Conservation (phyloP, 2,113 vertebrate genomes). For the Bostrychus sinensis region DNA sequence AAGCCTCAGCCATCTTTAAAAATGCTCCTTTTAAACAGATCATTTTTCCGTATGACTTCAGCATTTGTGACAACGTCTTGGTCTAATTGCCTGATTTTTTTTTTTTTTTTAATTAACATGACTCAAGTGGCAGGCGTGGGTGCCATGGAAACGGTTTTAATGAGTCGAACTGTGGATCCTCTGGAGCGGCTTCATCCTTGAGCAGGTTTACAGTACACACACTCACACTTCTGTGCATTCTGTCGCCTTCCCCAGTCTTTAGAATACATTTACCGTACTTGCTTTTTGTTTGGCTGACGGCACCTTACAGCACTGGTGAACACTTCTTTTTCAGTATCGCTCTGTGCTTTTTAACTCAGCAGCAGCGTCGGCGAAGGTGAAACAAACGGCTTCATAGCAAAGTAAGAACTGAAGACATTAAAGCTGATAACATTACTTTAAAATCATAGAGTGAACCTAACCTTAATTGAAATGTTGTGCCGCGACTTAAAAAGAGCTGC, state of each 20-base stretch:
- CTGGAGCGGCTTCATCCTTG: not conserved
- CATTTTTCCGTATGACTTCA: slow-evolving; percentile 7
- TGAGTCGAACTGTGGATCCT: slow-evolving; percentile 6
- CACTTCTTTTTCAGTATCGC: slow-evolving; percentile 39
- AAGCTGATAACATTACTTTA: no score
- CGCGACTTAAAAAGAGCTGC: no score
- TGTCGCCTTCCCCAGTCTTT: slow-evolving; percentile 12
- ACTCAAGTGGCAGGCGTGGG: slow-evolving; percentile 18
- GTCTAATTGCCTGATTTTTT: slow-evolving; percentile 30
- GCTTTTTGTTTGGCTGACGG: no score
- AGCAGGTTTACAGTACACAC: not conserved
- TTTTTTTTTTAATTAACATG: slow-evolving; percentile 36
- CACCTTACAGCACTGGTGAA: no score
- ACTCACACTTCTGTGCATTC: not conserved
- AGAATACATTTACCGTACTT: no score
- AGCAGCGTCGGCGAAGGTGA: slow-evolving; percentile 37
- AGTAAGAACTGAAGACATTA: no score
- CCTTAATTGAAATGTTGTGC: slow-evolving; percentile 3
- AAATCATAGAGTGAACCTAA: no score
- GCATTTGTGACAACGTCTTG: slow-evolving; percentile 25
- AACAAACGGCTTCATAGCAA: slow-evolving; percentile 29
- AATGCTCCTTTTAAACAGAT: slow-evolving; percentile 3
- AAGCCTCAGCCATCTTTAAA: no score
- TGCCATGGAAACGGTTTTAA: slow-evolving; percentile 33
- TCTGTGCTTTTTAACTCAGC: slow-evolving; percentile 45